Base-by-base conservation (phyloP, 2,888 invertebrate genomes). In the Epsilonema sp. region DNA sequence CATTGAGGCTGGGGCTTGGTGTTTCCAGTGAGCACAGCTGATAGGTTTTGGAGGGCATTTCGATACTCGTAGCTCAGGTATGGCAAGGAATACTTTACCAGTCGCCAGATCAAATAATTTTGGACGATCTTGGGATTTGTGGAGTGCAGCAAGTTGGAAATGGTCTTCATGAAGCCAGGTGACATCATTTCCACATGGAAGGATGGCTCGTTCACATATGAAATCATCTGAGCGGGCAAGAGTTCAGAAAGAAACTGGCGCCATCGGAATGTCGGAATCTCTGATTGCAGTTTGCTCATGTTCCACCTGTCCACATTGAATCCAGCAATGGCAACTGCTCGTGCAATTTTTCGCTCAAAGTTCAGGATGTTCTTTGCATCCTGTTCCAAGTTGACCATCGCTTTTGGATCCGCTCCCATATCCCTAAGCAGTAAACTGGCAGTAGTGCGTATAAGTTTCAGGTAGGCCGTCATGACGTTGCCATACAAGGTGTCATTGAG, bases 101-200 rank as follows among this genome's bases (percentile, higher is more conserved):
- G 61, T 37, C 80, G 72, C 82, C 82, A 82, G 24, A 82, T 67
- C 21, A 79, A 74, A 61, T 81, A 82, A 62, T 82, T 81, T 62
- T 80, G 78, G 23, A 82, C 21, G 24, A 41, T 21, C 5, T 36
- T 13, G 26, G 20, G 20, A 3, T 3, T 3, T 2, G 44, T 44
- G 16, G 3, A 19, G 5, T 8, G 13, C 5, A 26, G 26, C 42
- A 42, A 5, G 26, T 4, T 26, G 3, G 26, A n/a, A 8, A 31
- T 31, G 31, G 8, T 31, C 31, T 31, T 31, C 16, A 31, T 8
- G 31, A 31, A 8, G 16, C 31, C 31, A 8, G 8, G 31, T 31
- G 16, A 31, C 16, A 31, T 31, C 16, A 31, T 31, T 31, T 11
- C 31, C 31, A 11, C 16, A 11, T 31, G 8, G 8, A 31, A 16